phyloP scores from a whole-genome alignment of 2,888 invertebrate species.

The Drosophila macrospina region DNA sequence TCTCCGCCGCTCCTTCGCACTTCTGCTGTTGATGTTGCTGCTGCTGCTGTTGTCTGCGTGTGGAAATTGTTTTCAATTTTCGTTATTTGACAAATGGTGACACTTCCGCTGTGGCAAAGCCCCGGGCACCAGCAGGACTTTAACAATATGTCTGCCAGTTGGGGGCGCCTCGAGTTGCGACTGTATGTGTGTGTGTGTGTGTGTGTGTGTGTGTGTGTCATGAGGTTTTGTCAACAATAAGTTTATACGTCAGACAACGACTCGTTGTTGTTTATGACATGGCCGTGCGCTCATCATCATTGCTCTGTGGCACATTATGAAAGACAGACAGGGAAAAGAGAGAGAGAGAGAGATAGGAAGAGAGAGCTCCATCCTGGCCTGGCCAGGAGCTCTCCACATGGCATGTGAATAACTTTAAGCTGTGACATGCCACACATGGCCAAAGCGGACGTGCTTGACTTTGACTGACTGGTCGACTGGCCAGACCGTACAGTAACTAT shows the following conservation, averaged over 20 bases:
- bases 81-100: constrained; percentile 84
- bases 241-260: constrained; percentile 71
- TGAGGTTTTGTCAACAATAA: constrained; percentile 81
- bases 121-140: constrained; percentile 61
- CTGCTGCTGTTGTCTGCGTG: constrained; percentile 53
- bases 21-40: constrained; percentile 19
- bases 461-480: constrained; percentile 61
- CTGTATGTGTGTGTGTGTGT: constrained; percentile 5
- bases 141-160: constrained; percentile 71
- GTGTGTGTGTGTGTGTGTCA: constrained; percentile 53
- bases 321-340: not conserved
- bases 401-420: constrained; percentile 76
- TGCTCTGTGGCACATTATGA: constrained; percentile 41
- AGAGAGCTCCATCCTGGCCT: constrained; percentile 1
- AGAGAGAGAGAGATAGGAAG: not conserved
- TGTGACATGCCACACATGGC: constrained; percentile 67
- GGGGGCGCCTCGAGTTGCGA: constrained; percentile 19
- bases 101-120: constrained; percentile 79
- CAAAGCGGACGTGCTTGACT: constrained; percentile 74
- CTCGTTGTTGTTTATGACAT: constrained; percentile 76
- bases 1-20: not conserved
- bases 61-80: constrained; percentile 84
- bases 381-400: constrained; percentile 10
- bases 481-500: constrained; percentile 23
- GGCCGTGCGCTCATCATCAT: constrained; percentile 55